Conservation (phyloP, 2,797 vertebrate species). For the Micrastur ruficollis region DNA sequence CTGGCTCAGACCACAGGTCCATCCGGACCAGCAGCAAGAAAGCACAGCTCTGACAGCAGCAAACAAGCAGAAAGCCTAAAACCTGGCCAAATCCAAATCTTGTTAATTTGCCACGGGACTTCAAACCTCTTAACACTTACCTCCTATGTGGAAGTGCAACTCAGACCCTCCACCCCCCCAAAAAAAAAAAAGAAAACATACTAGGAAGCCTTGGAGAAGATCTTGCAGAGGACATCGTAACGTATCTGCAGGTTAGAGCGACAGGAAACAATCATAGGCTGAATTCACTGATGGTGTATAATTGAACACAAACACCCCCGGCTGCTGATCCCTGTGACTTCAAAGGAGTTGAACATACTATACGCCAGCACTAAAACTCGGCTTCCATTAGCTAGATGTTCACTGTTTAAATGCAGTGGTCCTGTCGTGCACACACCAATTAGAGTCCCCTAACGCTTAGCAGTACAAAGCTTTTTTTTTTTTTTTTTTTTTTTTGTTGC, state of each 20-base stretch:
- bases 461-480: neutral
- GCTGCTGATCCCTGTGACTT: neutral
- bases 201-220: neutral
- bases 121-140: neutral
- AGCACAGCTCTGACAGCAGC: neutral
- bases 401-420: neutral
- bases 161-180: neutral
- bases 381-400: constrained; percentile 19
- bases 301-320: neutral
- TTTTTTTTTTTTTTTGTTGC: neutral
- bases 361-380: neutral
- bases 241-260: neutral
- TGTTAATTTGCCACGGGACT: neutral
- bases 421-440: neutral
- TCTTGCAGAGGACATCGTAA: rapidly evolving
- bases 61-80: neutral
- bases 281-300: neutral
- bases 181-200: rapidly evolving
- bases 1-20: neutral
- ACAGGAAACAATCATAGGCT: rapidly evolving
- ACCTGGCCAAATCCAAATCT: rapidly evolving
- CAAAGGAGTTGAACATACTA: neutral
- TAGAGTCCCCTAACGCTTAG: neutral
- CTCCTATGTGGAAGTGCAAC: rapidly evolving
- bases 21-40: neutral